Base-by-base conservation (phyloP, 2,113 vertebrate species). In the Malurus melanocephalus region DNA sequence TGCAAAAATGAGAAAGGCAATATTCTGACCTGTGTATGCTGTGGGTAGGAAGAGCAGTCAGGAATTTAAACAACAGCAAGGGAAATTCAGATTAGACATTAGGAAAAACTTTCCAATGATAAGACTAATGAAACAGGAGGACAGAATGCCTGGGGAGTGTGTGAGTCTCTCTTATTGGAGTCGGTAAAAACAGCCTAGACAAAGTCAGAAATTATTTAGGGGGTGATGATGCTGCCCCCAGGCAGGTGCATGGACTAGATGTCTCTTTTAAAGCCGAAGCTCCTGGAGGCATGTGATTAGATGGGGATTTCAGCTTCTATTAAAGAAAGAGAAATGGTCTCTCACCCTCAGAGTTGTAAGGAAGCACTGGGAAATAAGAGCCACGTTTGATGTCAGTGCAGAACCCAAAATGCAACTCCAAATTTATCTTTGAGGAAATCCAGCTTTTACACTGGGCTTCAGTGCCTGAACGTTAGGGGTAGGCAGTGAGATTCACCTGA, bases 191-290 rank as follows among this genome's bases (percentile, higher is more conserved):
- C 95, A 95, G 95, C 94, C 95, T 88, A 92, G 92, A 95, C 91
- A 82, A 95, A 95, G 95, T 95, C 92, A 90, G 94, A 93, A 93
- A 94, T 95, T 94, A 95, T 95, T 90, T 95, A 95, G 92, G 94
- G 88, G 94, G 84, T 92, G 95, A 87, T 95, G 95, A 79, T 93
- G 91, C 87, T 94, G 84, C 92, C 94, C 94, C 93, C 7, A 6
- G 92, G 95, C 95, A 90, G 87, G 89, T 90, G 87, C 92, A 92
- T 69, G 92, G 91, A 95, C 92, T 95, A 85, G 92, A 92, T 81
- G 71, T 92, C 94, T 96, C 89, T 95, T 80, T 96, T 93, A 94
- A 90, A 92, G 83, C 94, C 89, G 85, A 68, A 7, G 73, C 85
- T 96, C 93, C 94, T 91, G 83, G 80, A 92, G 91, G 93, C 93